These are phyloP conservation scores for Pteruthius melanotis DNA, from an alignment of 2,113 vertebrate genomes.

Conservation along the genomic window DNA sequence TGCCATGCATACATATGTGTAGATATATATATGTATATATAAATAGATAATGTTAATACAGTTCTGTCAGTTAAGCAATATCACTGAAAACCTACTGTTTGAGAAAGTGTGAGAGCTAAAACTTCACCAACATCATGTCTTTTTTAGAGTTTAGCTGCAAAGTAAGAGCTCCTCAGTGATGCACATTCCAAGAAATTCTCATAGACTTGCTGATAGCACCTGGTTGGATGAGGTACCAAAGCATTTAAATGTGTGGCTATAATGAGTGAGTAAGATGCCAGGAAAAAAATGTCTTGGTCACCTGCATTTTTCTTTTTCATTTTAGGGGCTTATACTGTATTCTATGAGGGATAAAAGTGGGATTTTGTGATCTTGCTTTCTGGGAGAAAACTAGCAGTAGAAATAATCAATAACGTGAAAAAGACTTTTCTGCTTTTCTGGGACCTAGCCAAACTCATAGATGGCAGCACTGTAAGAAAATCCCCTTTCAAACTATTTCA, in stretches of 20 bases:
- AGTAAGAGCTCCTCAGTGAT: not conserved
- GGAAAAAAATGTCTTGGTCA: not conserved
- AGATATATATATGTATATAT: not conserved
- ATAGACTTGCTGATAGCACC: not conserved
- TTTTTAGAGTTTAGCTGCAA: not conserved
- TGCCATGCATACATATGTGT: not conserved
- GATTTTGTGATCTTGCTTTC: not conserved
- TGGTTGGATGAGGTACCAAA: not conserved
- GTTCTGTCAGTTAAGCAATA: not conserved
- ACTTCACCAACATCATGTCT: not conserved
- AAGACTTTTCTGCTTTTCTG: not conserved
- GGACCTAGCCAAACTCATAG: not conserved
- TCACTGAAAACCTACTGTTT: not conserved
- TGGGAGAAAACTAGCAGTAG: not conserved
- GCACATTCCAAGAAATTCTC: not conserved
- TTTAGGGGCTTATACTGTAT: not conserved
- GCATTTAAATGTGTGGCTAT: not conserved
- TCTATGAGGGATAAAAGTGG: not conserved
- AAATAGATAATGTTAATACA: not conserved
- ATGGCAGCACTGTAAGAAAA: not conserved
- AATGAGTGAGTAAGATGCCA: not conserved
- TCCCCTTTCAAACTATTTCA: not conserved
- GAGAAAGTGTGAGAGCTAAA: not conserved
- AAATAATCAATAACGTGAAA: not conserved
- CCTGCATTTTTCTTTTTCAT: constrained; percentile 5